These are phyloP conservation scores for Epistrophe eligans DNA, from an alignment of 2,888 invertebrate genomes.

Conservation along the genomic window DNA sequence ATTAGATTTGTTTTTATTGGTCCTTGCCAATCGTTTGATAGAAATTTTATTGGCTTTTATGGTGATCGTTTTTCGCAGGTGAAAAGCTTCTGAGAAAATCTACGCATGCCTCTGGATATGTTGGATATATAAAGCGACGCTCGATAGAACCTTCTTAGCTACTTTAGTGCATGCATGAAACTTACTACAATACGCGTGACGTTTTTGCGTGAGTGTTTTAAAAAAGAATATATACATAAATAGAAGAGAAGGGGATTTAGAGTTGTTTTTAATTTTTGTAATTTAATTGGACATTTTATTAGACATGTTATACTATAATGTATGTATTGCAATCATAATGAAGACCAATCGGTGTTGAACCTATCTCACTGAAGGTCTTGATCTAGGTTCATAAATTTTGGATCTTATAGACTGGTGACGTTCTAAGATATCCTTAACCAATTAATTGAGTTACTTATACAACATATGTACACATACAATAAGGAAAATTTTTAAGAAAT, in stretches of 20 bases:
- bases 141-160: constrained; percentile 46
- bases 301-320: constrained; percentile 30
- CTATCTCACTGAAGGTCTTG: constrained; percentile 47
- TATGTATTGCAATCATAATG: constrained; percentile 57
- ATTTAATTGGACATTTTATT: constrained; percentile 70
- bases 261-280: constrained; percentile 61
- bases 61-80: constrained; percentile 66
- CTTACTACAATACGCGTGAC: constrained; percentile 67
- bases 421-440: constrained; percentile 6
- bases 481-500: background rate
- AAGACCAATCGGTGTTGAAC: constrained; percentile 46
- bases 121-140: background rate
- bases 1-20: constrained; percentile 60
- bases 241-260: background rate
- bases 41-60: constrained; percentile 71
- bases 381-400: constrained; percentile 55
- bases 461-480: background rate
- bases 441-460: background rate
- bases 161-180: constrained; percentile 71
- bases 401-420: constrained; percentile 36
- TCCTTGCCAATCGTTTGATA: constrained; percentile 65
- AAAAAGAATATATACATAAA: background rate
- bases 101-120: constrained; percentile 31
- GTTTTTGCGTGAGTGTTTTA: constrained; percentile 15
- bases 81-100: constrained; percentile 71